Percentiles rank a stretch among this genome's conserved stretches.
These are phyloP conservation scores for Parotia lawesii DNA, from an alignment of 2,113 vertebrate species.

Conservation along the genomic window DNA sequence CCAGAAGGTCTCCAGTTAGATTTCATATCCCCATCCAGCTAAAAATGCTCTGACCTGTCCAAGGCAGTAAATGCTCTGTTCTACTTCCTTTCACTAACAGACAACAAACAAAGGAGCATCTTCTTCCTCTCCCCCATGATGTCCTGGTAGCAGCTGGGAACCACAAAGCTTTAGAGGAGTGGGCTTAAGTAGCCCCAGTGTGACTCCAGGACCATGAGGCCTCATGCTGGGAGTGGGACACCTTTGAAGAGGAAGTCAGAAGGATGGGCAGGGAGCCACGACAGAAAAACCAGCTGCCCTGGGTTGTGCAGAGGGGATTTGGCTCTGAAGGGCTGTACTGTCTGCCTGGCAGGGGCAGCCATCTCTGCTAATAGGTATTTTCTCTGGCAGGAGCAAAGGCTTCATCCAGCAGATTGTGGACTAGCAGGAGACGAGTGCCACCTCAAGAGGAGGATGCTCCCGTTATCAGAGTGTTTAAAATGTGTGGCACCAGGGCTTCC, in stretches of 20 bases:
- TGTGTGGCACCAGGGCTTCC: not conserved
- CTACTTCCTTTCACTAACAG: not conserved
- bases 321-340: not conserved
- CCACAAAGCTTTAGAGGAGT: not conserved
- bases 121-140: not conserved
- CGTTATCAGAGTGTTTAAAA: not conserved
- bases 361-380: not conserved
- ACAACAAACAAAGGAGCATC: not conserved
- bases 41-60: not conserved
- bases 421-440: not conserved
- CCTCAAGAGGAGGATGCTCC: not conserved
- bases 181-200: not conserved
- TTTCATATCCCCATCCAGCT: not conserved
- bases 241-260: not conserved
- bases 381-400: not conserved
- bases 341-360: not conserved
- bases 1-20: not conserved
- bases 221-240: not conserved
- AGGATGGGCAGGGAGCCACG: not conserved
- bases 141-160: accelerated
- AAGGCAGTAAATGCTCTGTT: not conserved
- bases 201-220: not conserved
- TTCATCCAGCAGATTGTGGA: not conserved
- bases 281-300: not conserved
- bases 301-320: not conserved